Evolutionary conservation across 1,140 invertebrate genomes (phyloP), one percentile per base, ranked within the genome.

Genomic region (Drosophila dunni): DNA sequence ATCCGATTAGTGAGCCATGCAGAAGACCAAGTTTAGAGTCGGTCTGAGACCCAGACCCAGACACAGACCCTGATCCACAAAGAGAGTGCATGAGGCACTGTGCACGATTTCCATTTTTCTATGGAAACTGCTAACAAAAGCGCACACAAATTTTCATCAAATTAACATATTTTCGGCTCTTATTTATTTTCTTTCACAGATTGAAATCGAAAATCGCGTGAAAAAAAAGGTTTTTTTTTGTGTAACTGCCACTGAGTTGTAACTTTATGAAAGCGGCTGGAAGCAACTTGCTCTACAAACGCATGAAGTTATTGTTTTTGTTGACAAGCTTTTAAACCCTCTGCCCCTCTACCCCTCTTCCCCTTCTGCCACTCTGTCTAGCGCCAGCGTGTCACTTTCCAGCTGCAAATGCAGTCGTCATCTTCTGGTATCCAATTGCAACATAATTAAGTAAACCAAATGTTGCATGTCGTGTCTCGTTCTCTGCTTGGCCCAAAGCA

Each of bases 381-480:
- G n/a, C 40, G 44, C 58, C 24, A 29, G 33, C 36, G 15, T 10
- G n/a, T 36, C 33, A 53, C 51, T 53, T 36, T 53, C 51, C 57
- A 51, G 45, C 44, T 45, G 44, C 58, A 61, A 48, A 46, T 68
- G 42, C 60, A 63, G 60, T 64, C 44, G 67, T 70, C 73, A 64
- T 63, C 54, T 57, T 64, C 45, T 42, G 67, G 66, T 86, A 81
- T 86, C 79, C 75, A 86, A 88, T 86, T 86, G 83, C 83, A 86
- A 86, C 79, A 86, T 86, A 86, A 86, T 86, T 86, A 86, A 86
- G 83, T 86, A 86, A 86, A 69, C 72, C 71, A 88, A 86, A 79
- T 88, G 61, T 63, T 63, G 61, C 61, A 51, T 64, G 79, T 64
- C 68, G 58, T 61, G 75, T 71, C 75, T 76, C 66, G 80, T 67